A percentile compares a stretch with the other conserved stretches of the same genome.
phyloP scores from a whole-genome alignment of 2,113 vertebrate genomes.

The Spermophilus dauricus region DNA sequence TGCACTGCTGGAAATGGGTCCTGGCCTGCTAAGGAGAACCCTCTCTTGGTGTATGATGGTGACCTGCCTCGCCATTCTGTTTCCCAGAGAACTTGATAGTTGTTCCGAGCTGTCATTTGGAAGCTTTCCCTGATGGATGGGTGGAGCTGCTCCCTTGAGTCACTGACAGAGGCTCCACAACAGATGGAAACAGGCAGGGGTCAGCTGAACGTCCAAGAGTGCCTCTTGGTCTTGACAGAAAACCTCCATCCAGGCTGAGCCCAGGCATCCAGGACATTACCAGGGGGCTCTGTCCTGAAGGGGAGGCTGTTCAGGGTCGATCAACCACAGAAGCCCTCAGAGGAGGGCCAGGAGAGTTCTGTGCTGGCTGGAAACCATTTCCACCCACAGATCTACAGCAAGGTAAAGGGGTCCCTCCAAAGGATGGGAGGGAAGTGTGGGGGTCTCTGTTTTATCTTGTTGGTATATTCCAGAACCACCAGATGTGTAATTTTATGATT shows the following conservation, averaged over 20 bases:
- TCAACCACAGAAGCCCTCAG: not conserved
- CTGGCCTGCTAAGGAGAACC: not conserved
- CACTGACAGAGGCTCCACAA: not conserved
- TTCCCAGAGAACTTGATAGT: not conserved
- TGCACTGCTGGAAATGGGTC: not conserved
- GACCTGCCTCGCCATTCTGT: no score
- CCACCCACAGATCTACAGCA: not conserved
- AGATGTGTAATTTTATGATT: not conserved
- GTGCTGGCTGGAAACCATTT: no score
- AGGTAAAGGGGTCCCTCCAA: no score
- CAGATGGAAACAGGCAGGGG: not conserved
- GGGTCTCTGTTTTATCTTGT: not conserved
- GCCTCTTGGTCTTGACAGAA: not conserved
- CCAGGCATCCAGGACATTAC: not conserved
- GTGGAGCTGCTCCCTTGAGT: no score
- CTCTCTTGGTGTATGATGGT: not conserved
- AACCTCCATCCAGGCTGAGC: no score
- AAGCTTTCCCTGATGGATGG: not conserved
- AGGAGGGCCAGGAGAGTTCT: not conserved
- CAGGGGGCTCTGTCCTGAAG: not conserved
- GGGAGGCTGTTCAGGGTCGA: not conserved
- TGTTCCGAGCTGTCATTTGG: not conserved
- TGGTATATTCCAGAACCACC: not conserved
- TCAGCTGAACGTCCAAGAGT: not conserved
- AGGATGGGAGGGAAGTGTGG: no score